Evolutionary conservation across 2,888 invertebrate genomes (phyloP).

Genomic region (Tortricodes alternella): DNA sequence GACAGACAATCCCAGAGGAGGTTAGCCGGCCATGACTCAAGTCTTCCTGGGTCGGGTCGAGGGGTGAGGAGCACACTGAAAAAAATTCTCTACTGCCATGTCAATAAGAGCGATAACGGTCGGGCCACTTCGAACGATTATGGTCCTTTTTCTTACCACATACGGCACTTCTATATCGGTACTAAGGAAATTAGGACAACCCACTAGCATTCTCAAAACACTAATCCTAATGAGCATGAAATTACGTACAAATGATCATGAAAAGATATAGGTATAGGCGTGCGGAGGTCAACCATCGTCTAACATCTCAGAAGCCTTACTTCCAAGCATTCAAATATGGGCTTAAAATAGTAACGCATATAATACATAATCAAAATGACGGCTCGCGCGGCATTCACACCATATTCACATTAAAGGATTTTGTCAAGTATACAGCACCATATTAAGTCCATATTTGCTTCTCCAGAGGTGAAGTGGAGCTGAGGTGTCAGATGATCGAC

Average conservation of each 20-base stretch:
- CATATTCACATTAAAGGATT: too few species aligned
- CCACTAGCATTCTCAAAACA: constrained; percentile 81
- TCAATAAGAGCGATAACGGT: constrained; percentile 76
- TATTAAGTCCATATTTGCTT: too few species aligned
- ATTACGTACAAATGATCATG: constrained; percentile 57
- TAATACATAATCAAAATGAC: too few species aligned
- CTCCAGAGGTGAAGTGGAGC: too few species aligned
- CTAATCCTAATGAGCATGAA: constrained; percentile 79
- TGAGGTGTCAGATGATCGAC: background rate
- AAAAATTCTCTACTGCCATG: constrained; percentile 82
- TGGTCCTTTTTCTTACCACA: constrained; percentile 7
- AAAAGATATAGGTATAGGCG: constrained; percentile 21
- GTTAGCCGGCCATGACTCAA: constrained; percentile 79
- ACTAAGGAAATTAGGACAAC: constrained; percentile 57
- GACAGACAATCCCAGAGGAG: constrained; percentile 81
- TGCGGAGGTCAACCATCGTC: background rate
- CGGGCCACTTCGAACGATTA: constrained; percentile 46
- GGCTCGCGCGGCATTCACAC: too few species aligned
- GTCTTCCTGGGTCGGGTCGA: constrained; percentile 82
- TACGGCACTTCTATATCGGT: constrained; percentile 15
- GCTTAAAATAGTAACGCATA: too few species aligned
- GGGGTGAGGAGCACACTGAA: constrained; percentile 83
- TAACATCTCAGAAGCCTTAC: background rate
- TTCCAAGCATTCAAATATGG: background rate
- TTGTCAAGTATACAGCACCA: too few species aligned